phyloP scores from a whole-genome alignment of 2,797 vertebrate genomes.

The Melopsittacus undulatus region DNA sequence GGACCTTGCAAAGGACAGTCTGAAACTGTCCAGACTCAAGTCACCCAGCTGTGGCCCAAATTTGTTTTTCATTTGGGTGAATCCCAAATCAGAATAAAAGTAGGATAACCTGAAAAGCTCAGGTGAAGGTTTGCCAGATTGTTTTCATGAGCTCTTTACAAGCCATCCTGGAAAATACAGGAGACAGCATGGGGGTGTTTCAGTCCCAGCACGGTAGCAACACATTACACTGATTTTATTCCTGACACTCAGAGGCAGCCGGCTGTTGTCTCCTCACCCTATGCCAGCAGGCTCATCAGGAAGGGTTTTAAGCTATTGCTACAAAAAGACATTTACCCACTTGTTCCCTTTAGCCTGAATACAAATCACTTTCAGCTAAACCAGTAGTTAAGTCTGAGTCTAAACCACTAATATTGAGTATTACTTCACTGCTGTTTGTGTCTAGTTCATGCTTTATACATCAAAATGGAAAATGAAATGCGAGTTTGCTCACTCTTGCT shows the following conservation, averaged over 20 bases:
- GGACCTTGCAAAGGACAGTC: not conserved
- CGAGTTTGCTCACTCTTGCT: not conserved
- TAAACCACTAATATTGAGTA: not conserved
- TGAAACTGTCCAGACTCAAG: not conserved
- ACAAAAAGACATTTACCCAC: not conserved
- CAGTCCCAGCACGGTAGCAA: not conserved
- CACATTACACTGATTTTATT: not conserved
- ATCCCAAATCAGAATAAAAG: not conserved
- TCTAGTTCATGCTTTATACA: not conserved
- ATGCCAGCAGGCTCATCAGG: accelerated
- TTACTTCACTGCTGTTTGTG: not conserved
- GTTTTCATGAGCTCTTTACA: not conserved
- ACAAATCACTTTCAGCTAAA: not conserved
- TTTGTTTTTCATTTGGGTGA: not conserved
- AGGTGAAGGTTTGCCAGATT: not conserved
- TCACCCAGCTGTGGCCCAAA: not conserved
- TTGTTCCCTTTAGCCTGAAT: not conserved
- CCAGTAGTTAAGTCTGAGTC: not conserved
- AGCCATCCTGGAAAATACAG: not conserved
- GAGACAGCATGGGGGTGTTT: accelerated
- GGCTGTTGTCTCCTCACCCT: not conserved
- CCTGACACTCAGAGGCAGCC: not conserved
- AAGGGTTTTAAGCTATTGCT: not conserved
- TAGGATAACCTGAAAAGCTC: not conserved
- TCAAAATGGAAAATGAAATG: not conserved